Conservation (phyloP, 2,888 invertebrate species). For the Pteria penguin region DNA sequence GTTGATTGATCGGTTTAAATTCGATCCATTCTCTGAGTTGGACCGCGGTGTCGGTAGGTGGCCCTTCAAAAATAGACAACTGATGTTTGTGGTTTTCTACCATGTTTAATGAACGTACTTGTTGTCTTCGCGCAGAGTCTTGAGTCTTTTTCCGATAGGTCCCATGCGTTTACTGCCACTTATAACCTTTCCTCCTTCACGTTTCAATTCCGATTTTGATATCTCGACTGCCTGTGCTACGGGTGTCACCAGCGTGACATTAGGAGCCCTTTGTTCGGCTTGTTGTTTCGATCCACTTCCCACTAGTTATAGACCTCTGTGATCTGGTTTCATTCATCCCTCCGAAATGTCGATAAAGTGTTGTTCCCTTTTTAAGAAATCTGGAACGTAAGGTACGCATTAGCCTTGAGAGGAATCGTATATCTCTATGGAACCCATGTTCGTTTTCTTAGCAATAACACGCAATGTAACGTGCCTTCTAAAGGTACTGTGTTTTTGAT, state of each 20-base stretch:
- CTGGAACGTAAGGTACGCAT: neutral
- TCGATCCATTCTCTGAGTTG: neutral
- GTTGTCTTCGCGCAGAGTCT: too few species aligned
- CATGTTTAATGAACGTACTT: too few species aligned
- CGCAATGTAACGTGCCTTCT: neutral
- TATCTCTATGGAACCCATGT: neutral
- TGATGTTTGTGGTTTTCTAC: too few species aligned
- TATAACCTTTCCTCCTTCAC: too few species aligned
- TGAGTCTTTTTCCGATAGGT: slow-evolving; percentile 1
- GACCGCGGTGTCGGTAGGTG: neutral
- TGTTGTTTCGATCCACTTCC: too few species aligned
- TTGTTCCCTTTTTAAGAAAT: neutral
- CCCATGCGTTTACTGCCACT: neutral
- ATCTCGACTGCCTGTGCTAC: slow-evolving; percentile 1
- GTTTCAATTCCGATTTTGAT: too few species aligned
- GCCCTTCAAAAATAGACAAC: neutral
- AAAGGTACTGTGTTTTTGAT: neutral
- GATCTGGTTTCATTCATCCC: neutral
- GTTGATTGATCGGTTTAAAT: neutral
- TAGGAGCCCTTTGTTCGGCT: too few species aligned
- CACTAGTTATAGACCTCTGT: too few species aligned
- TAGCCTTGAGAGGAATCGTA: neutral
- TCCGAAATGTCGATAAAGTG: neutral
- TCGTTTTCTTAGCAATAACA: neutral
- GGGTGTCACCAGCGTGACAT: neutral